Evolutionary conservation across 2,888 invertebrate genomes (phyloP).

Genomic region (Autographa pulchrina): DNA sequence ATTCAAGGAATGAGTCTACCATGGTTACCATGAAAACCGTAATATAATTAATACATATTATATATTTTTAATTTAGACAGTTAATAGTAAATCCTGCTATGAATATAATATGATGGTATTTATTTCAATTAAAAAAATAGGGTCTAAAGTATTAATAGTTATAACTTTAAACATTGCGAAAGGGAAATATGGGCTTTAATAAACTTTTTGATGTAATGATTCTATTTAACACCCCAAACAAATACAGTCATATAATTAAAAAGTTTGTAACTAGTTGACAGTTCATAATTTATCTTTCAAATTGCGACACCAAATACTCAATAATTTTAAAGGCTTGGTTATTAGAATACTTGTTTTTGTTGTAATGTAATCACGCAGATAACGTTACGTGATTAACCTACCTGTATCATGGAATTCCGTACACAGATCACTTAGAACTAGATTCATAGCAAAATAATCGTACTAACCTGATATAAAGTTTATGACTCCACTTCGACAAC

Average conservation of each 20-base stretch:
- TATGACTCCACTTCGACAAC: slow-evolving; percentile 22
- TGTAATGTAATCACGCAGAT: slow-evolving; percentile 55
- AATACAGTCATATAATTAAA: not conserved
- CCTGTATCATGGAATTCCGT: slow-evolving; percentile 48
- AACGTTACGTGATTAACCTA: slow-evolving; percentile 58
- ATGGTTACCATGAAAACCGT: no score
- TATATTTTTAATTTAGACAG: no score
- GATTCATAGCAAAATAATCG: slow-evolving; percentile 7
- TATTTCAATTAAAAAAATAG: no score
- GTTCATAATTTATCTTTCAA: not conserved
- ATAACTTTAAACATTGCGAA: no score
- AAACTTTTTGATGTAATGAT: no score
- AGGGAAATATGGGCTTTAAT: no score
- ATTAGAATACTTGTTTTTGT: slow-evolving; percentile 17
- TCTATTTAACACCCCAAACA: no score
- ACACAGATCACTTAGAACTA: slow-evolving; percentile 24
- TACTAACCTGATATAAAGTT: slow-evolving; percentile 44
- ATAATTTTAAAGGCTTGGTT: slow-evolving; percentile 1
- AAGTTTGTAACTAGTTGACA: not conserved
- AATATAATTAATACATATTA: no score
- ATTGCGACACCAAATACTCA: not conserved
- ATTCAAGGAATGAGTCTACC: no score
- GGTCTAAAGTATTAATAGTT: no score
- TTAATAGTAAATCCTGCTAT: no score
- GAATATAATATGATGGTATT: no score